Base-by-base conservation (phyloP, 1,140 invertebrate genomes). In the Bursaphelenchus mucronatus region DNA sequence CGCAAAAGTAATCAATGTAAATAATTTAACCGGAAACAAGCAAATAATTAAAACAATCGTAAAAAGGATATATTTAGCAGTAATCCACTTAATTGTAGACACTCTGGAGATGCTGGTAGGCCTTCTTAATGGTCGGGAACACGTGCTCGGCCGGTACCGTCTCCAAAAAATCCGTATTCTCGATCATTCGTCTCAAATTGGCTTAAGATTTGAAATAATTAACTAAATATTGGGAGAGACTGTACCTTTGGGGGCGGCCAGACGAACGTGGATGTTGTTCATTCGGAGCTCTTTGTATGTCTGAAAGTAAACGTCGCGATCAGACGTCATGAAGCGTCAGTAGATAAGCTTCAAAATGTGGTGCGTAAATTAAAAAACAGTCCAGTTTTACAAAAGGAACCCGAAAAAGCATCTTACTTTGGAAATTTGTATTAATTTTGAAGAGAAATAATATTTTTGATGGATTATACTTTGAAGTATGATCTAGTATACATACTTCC, bases 241-340 rank as follows among this genome's bases (percentile, higher is more conserved):
- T 44, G 6, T 54, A 78, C 78, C 64, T 69, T 78, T 78, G 41
- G 79, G 74, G 43, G 70, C 67, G 1, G 79, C 76, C 50, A 78
- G 69, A 55, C 63, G 68, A 19, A 74, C 74, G 15, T 65, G 46
- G 39, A 78, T 55, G 41, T 68, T 69, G 11, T 61, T 55, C 19
- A 46, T 53, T 30, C 46, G 46, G 19, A 80, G 69, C 41, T 78
- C 76, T 11, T 61, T 64, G 56, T 76, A 79, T 0, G 80, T 52
- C 73, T 74, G 46, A 74, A 72, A 61, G 13, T 45, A 21, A 19
- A 41, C 9, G 13, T 21, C 21, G 10, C n/a, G 19, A n/a, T 56
- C 13, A 61, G 11, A 13, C 21, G 47, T 59, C 47, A 39, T 58
- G 21, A 30, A 0, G 10, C 15, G n/a, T 58, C 13, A 10, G 45